Evolutionary conservation across 2,113 vertebrate species (phyloP).

Genomic region (Dolichallabes microphthalmus): DNA sequence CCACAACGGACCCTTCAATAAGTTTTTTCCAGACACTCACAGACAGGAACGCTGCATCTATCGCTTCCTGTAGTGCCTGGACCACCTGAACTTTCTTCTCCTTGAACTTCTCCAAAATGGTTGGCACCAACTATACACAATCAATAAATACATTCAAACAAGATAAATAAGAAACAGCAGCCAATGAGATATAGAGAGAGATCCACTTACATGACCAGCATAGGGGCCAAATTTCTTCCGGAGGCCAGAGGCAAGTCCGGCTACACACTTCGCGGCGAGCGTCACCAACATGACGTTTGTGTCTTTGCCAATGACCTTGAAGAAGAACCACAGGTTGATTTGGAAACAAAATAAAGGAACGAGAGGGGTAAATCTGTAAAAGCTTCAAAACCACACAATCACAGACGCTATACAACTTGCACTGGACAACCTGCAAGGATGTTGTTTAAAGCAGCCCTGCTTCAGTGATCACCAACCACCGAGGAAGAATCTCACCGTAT

Average conservation of each 20-base stretch:
- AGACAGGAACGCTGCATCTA: constrained; percentile 93
- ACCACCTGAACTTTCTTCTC: constrained; percentile 97
- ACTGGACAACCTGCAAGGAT: too few species aligned
- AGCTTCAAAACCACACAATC: neutral
- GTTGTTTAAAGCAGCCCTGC: too few species aligned
- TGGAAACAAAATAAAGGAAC: neutral
- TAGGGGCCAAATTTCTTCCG: constrained; percentile 96
- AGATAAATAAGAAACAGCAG: neutral
- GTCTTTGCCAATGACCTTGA: constrained; percentile 94
- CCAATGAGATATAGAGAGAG: too few species aligned
- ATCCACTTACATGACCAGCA: constrained; percentile 87
- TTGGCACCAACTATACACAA: constrained; percentile 86
- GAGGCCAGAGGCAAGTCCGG: constrained; percentile 85
- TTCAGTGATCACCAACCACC: too few species aligned
- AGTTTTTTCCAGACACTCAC: constrained; percentile 71
- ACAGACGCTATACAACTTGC: neutral
- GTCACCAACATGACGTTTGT: constrained; percentile 97
- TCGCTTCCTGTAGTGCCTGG: constrained; percentile 92
- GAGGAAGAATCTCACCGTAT: too few species aligned
- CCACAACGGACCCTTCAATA: too few species aligned
- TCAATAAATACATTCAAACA: neutral
- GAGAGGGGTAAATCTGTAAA: neutral
- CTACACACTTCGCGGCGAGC: constrained; percentile 91
- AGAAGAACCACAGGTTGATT: neutral
- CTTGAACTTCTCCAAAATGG: constrained; percentile 97